phyloP scores from a whole-genome alignment of 2,113 vertebrate genomes.

The Macquaria australasica region DNA sequence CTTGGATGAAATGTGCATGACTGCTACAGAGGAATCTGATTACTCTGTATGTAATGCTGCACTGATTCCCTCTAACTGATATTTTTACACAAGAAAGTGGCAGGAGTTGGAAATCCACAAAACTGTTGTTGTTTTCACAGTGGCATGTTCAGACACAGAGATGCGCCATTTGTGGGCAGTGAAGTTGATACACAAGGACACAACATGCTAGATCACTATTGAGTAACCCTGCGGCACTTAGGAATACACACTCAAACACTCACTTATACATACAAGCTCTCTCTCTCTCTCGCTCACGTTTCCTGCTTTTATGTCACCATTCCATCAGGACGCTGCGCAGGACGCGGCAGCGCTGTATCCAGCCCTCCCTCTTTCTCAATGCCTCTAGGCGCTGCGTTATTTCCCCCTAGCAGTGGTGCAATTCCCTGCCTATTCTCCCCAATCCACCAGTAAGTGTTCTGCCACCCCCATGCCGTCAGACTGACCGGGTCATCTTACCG shows the following conservation, averaged over 20 bases:
- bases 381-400: constrained; percentile 58
- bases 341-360: not conserved
- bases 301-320: constrained; percentile 25
- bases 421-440: constrained; percentile 70
- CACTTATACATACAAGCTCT: not conserved
- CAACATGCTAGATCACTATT: constrained; percentile 46
- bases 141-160: constrained; percentile 19
- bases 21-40: not conserved
- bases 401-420: constrained; percentile 65
- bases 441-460: constrained; percentile 63
- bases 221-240: constrained; percentile 43
- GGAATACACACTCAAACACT: not conserved
- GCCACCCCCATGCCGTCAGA: not conserved
- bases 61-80: not conserved
- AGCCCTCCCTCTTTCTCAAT: constrained; percentile 2
- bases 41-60: not conserved
- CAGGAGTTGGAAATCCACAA: not conserved
- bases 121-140: constrained; percentile 1
- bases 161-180: constrained; percentile 59
- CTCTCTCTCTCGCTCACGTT: not conserved
- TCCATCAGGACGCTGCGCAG: constrained; percentile 6
- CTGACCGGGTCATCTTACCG: no score
- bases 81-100: not conserved
- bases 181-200: constrained; percentile 56
- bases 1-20: not conserved